Percentiles rank a stretch among this genome's conserved stretches.
Conservation (phyloP, 2,113 vertebrate species). For the Pseudorasbora parva region DNA sequence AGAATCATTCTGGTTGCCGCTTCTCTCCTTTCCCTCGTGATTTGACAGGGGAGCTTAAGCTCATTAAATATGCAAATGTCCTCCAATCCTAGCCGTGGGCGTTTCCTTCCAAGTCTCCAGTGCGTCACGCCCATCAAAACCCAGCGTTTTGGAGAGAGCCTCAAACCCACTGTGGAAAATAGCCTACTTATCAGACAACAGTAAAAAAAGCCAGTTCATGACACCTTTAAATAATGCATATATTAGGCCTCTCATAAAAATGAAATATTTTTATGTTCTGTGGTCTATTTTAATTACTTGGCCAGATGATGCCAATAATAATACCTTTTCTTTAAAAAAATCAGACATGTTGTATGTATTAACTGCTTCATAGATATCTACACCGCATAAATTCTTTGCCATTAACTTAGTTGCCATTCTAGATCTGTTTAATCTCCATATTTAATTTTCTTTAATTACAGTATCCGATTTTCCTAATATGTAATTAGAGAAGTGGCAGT, state of each 20-base stretch:
- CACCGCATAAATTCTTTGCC: background rate
- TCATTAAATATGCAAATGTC: too few species aligned
- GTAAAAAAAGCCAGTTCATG: too few species aligned
- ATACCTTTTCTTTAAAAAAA: too few species aligned
- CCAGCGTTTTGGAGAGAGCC: too few species aligned
- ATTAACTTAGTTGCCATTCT: slow-evolving; percentile 45
- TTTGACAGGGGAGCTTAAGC: too few species aligned
- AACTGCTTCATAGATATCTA: background rate
- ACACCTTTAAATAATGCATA: background rate
- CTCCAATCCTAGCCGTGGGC: too few species aligned
- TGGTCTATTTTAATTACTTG: background rate
- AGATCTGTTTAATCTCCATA: slow-evolving; percentile 53
- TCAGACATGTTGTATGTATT: background rate
- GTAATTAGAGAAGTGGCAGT: slow-evolving; percentile 55
- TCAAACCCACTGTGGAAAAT: too few species aligned
- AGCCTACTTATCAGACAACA: too few species aligned
- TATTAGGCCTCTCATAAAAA: background rate
- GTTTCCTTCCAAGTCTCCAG: too few species aligned
- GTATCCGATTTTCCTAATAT: slow-evolving; percentile 50
- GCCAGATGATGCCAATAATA: background rate
- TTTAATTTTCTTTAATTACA: slow-evolving; percentile 57
- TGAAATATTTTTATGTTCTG: background rate
- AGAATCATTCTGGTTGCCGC: too few species aligned
- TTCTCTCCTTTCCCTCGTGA: too few species aligned
- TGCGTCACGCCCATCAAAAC: too few species aligned